Evolutionary conservation across 2,888 invertebrate species (phyloP).

Genomic region (Stenoptilia bipunctidactyla): DNA sequence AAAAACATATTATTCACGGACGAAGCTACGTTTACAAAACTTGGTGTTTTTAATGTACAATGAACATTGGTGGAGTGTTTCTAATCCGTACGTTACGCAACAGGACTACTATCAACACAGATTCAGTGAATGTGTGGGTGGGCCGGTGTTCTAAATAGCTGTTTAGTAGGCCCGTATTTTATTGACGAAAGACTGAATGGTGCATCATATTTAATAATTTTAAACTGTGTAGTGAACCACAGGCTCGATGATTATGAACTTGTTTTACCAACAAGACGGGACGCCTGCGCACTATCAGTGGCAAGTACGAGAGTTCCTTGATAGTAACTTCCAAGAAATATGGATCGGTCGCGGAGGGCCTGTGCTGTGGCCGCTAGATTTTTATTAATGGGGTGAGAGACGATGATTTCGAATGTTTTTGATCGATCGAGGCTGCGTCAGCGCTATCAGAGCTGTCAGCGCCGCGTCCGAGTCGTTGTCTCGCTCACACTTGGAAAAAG

Average conservation of each 20-base stretch:
- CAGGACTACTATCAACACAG: slow-evolving; percentile 7
- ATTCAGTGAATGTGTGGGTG: slow-evolving; percentile 13
- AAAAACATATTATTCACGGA: slow-evolving; percentile 2
- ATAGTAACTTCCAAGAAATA: slow-evolving; percentile 7
- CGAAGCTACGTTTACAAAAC: slow-evolving; percentile 7
- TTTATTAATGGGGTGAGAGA: slow-evolving; percentile 13
- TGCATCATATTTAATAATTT: slow-evolving; percentile 4
- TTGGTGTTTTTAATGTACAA: slow-evolving; percentile 10
- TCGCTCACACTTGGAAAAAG: too few species aligned
- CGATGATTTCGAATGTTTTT: too few species aligned
- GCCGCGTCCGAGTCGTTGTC: too few species aligned
- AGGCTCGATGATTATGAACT: slow-evolving; percentile 9
- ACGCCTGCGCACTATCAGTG: slow-evolving; percentile 11
- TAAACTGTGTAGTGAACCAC: slow-evolving; percentile 6
- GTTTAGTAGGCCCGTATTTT: slow-evolving; percentile 10
- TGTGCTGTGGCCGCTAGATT: slow-evolving; percentile 10
- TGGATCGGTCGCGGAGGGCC: slow-evolving; percentile 13
- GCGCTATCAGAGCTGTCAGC: too few species aligned
- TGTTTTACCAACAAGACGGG: slow-evolving; percentile 11
- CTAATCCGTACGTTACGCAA: slow-evolving; percentile 8
- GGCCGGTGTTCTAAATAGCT: slow-evolving; percentile 9
- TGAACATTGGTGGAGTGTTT: slow-evolving; percentile 10
- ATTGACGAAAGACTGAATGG: slow-evolving; percentile 4
- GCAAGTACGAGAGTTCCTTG: slow-evolving; percentile 10
- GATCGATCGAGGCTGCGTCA: too few species aligned